Evolutionary conservation across 2,888 invertebrate genomes (phyloP), one percentile per base, ranked within the genome.

Genomic region (Colletes collaris): DNA sequence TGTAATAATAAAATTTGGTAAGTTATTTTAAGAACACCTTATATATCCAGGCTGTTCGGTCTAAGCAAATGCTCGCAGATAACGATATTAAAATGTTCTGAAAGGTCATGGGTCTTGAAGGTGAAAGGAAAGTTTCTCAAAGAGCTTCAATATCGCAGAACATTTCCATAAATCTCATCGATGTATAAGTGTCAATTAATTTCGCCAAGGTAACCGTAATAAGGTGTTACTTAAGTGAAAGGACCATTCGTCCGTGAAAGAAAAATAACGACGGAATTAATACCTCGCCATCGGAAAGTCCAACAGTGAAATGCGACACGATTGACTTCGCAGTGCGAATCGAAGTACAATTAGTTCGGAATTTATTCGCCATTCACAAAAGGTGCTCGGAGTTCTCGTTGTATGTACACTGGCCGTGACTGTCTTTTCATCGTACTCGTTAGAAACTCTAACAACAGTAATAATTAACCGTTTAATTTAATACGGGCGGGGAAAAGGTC

Each of bases 401-500:
- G 3, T 7, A 5, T 37, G 3, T 7, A 7, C 55, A n/a, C 55
- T 49, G 49, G 16, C 16, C 19, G 8, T 27, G 40, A 4, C 7
- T 5, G 8, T 55, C 55, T 40, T 62, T 73, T 73, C 60, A 65
- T 73, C 55, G 46, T 16, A 58, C 10, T 65, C 55, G 55, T 19
- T 65, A 11, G 59, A 40, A 49, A 35, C 72, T 46, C 16, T n/a
- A 71, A 66, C 44, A 40, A 44, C 73, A 8, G 11, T n/a, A 27
- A 60, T 68, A 79, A 79, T 79, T 79, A 68, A 79, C 64, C 13
- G 59, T 70, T 67, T 37, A 16, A 66, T 60, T 77, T 55, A 59
- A 7, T 37, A 58, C 13, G 11, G 58, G 58, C 44, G 35, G 3
- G 46, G 49, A 44, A 67, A n/a, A 19, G 27, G n/a, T 19, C 13